These are phyloP conservation scores for Dromaius novaehollandiae DNA, from an alignment of 2,113 vertebrate species.

Conservation along the genomic window DNA sequence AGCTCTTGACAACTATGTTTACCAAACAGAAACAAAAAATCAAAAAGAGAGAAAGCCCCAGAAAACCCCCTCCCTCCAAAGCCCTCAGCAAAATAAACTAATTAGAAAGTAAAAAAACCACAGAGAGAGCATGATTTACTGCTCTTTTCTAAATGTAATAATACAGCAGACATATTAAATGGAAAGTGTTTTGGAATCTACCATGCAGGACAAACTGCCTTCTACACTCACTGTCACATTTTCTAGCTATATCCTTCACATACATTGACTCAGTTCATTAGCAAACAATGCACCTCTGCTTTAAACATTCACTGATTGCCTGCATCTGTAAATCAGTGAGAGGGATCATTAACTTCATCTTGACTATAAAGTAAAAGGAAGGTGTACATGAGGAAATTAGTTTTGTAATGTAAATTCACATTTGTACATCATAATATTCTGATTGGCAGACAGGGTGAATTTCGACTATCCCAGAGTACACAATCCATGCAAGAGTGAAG, in stretches of 20 bases:
- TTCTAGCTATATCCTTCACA: not conserved
- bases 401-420: not conserved
- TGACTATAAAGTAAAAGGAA: not conserved
- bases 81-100: not conserved
- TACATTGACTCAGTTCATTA: not conserved
- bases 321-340: not conserved
- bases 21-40: not conserved
- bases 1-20: not conserved
- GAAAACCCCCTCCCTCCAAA: not conserved
- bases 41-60: not conserved
- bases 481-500: rapidly evolving
- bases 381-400: not conserved
- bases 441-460: not conserved
- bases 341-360: not conserved
- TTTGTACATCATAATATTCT: not conserved
- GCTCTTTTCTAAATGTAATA: not conserved
- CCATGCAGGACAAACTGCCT: not conserved
- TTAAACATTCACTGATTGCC: not conserved
- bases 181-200: not conserved
- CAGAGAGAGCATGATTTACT: not conserved
- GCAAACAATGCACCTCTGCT: not conserved
- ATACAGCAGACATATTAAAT: not conserved
- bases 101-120: not conserved
- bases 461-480: not conserved
- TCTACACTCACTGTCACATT: not conserved